Base-by-base conservation (phyloP, 2,797 vertebrate genomes). In the Calcarius lapponicus region DNA sequence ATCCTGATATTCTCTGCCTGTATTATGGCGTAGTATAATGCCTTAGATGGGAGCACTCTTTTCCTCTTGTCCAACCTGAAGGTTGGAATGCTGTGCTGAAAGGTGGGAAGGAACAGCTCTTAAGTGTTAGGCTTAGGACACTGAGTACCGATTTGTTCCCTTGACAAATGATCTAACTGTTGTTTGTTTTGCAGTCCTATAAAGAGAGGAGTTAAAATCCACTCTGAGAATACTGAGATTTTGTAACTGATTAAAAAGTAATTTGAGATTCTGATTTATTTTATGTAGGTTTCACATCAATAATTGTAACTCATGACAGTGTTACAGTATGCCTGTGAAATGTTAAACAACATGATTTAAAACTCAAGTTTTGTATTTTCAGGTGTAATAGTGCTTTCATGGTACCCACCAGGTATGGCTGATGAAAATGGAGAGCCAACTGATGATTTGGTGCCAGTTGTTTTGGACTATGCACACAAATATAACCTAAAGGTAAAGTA, bases 321-420 rank as follows among this genome's bases (percentile, higher is more conserved):
- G 60, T 66, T 89, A 36, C 5, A 36, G 6, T 3, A 2, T 65
- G 10, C 12, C 8, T 60, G 11, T 51, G 43, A 8, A 17, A 22
- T 47, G 9, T 88, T 76, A 73, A 81, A 40, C 22, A 60, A 67
- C 17, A 22, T 56, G 14, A 45, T 61, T 54, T 80, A 73, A 94
- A 95, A 60, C 42, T 69, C 29, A 43, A 32, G 14, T 86, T 92
- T 88, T 97, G 34, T 93, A 17, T 93, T 76, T 95, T 97, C 88
- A 99, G 99, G 99, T 95, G 99, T 99, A 62, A 80, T 99, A 54
- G 98, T 98, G 26, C 95, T 99, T 87, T 99, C 99, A 75, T 99
- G 99, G 99, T 99, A 99, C 94, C 99, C 99, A 84, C 98, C 98
- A 13, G 95, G 97, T 65, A 96, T 94, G 97, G 98, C 97, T 80